Conservation (phyloP, 2,888 invertebrate genomes). For the Platyscelio sp. region DNA sequence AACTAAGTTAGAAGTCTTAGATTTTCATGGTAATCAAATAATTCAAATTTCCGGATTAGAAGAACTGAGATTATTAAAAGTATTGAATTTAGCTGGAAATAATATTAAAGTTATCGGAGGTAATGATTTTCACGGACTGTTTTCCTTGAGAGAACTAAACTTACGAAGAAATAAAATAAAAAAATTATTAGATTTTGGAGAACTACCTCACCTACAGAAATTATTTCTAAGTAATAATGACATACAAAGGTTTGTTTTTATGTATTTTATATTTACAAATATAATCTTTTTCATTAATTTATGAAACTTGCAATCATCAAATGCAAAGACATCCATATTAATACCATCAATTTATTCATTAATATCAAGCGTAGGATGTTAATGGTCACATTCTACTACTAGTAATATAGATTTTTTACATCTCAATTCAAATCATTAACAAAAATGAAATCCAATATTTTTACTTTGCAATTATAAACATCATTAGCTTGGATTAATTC, state of each 20-base stretch:
- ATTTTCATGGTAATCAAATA: slow-evolving; percentile 97
- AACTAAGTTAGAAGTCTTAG: slow-evolving; percentile 94
- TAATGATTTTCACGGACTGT: slow-evolving; percentile 92
- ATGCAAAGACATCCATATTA: background rate
- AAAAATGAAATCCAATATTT: no score
- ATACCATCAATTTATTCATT: background rate
- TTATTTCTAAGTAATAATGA: slow-evolving; percentile 94
- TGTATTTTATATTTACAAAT: no score
- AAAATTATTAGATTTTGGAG: slow-evolving; percentile 93
- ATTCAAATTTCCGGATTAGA: slow-evolving; percentile 90
- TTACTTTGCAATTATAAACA: no score
- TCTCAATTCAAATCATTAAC: no score
- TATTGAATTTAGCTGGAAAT: slow-evolving; percentile 97
- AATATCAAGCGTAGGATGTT: background rate
- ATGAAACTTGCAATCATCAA: no score
- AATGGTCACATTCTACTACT: no score
- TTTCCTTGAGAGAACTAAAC: slow-evolving; percentile 94
- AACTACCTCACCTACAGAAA: slow-evolving; percentile 91
- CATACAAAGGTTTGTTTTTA: slow-evolving; percentile 89
- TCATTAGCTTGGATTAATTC: no score
- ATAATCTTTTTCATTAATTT: no score
- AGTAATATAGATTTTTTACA: no score
- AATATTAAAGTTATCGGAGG: slow-evolving; percentile 92
- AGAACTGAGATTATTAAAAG: slow-evolving; percentile 92
- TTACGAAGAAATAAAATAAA: slow-evolving; percentile 94